Percentiles rank a stretch among this genome's conserved stretches.
phyloP scores from a whole-genome alignment of 1,140 invertebrate genomes.

The Mamestra configurata region DNA sequence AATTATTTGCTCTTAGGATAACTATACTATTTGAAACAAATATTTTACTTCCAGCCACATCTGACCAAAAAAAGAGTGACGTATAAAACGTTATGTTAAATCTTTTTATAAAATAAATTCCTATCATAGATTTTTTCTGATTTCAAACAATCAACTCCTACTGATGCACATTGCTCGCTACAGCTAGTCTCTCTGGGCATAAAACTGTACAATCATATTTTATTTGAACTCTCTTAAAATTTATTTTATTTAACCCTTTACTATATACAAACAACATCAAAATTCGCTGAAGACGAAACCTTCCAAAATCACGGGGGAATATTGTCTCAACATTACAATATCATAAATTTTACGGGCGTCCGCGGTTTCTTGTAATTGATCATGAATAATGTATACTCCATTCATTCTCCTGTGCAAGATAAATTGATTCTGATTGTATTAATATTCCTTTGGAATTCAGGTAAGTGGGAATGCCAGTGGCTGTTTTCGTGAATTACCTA shows the following conservation, averaged over 20 bases:
- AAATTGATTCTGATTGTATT: conserved; percentile 51
- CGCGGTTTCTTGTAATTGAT: conserved; percentile 49
- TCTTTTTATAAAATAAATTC: too few species aligned
- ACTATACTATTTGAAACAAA: too few species aligned
- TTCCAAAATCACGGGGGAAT: conserved; percentile 20
- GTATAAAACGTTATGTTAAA: too few species aligned
- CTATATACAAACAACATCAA: neutral
- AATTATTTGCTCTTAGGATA: too few species aligned
- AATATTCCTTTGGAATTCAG: conserved; percentile 49
- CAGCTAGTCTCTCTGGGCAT: too few species aligned
- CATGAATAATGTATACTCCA: conserved; percentile 49
- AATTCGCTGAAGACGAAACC: neutral
- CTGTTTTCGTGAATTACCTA: conserved; percentile 19
- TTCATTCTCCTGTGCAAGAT: conserved; percentile 43
- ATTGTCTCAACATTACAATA: conserved; percentile 47
- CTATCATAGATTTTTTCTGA: too few species aligned
- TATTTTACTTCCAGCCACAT: too few species aligned
- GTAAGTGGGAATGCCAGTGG: conserved; percentile 21
- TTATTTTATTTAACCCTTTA: neutral
- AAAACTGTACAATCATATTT: too few species aligned
- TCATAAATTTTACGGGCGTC: conserved; percentile 43
- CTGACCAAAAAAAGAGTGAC: too few species aligned
- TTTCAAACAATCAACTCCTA: too few species aligned
- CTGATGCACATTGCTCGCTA: too few species aligned
- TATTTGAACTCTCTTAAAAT: too few species aligned